Conservation (phyloP, 2,888 invertebrate species). For the Mactromeris polynyma region DNA sequence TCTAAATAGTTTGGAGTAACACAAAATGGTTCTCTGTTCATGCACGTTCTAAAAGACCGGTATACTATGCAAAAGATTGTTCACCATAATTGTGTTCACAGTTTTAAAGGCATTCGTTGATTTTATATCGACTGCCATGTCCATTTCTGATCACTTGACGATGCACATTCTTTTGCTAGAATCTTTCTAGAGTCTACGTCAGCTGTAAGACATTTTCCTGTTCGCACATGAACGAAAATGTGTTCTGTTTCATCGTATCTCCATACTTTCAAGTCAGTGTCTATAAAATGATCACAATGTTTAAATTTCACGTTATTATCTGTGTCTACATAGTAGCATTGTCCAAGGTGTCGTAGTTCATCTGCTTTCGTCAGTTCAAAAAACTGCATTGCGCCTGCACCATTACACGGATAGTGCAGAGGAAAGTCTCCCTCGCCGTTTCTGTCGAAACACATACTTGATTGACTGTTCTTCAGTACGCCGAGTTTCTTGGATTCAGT, state of each 20-base stretch:
- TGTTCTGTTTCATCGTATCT: constrained; percentile 12
- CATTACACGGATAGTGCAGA: constrained; percentile 28
- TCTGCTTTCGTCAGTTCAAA: constrained; percentile 38
- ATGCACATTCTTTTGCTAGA: not conserved
- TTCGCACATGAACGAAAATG: constrained; percentile 12
- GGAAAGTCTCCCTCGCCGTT: not conserved
- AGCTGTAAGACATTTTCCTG: constrained; percentile 34
- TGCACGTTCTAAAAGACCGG: no score
- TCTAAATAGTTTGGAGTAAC: no score
- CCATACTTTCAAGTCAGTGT: constrained; percentile 24
- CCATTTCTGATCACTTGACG: constrained; percentile 25
- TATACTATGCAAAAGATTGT: no score
- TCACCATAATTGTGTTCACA: not conserved
- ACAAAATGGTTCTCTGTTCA: no score
- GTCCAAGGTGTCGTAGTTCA: constrained; percentile 40
- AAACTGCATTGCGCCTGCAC: not conserved
- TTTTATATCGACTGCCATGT: constrained; percentile 12
- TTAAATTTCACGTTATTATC: not conserved
- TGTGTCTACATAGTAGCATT: constrained; percentile 12
- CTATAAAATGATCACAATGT: constrained; percentile 47
- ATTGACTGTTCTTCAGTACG: not conserved
- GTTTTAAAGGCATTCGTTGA: not conserved
- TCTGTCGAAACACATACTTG: constrained; percentile 31
- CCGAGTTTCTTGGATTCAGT: constrained; percentile 24
- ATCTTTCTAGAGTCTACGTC: not conserved